Evolutionary conservation across 2,797 vertebrate species (phyloP).

Genomic region (Parambassis ranga): DNA sequence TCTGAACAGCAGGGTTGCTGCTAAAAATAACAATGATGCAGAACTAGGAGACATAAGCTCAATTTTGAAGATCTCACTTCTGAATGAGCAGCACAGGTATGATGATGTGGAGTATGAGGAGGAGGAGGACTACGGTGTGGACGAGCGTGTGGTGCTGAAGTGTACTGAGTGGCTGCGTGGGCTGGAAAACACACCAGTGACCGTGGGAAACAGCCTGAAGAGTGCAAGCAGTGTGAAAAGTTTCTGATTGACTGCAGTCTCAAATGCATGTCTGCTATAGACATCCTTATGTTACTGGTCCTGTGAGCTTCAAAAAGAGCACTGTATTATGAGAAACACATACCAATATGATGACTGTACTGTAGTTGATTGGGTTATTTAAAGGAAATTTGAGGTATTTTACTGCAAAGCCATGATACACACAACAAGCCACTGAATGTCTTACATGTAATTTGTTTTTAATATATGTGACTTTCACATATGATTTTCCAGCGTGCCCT

Average conservation of each 20-base stretch:
- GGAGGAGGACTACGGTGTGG: conserved; percentile 61
- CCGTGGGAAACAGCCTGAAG: conserved; percentile 13
- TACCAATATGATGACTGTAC: too few species aligned
- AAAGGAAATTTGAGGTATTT: background rate
- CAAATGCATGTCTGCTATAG: too few species aligned
- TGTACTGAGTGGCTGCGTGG: conserved; percentile 90
- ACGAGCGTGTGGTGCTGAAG: conserved; percentile 83
- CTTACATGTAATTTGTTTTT: background rate
- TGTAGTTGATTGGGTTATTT: background rate
- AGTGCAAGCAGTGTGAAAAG: conserved; percentile 24
- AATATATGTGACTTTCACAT: background rate
- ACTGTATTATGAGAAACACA: too few species aligned
- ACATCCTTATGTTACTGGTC: too few species aligned
- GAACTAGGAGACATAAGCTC: conserved; percentile 64
- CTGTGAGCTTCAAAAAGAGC: too few species aligned
- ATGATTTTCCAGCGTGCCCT: too few species aligned
- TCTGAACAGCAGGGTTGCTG: background rate
- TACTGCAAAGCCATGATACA: background rate
- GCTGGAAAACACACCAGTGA: conserved; percentile 78
- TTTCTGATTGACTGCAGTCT: too few species aligned
- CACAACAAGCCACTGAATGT: background rate
- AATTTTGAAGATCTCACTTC: conserved; percentile 83
- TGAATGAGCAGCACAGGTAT: conserved; percentile 85
- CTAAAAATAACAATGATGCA: background rate
- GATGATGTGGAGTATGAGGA: conserved; percentile 90